These are phyloP conservation scores for Melopsittacus undulatus DNA, from an alignment of 2,797 vertebrate genomes.

Conservation along the genomic window DNA sequence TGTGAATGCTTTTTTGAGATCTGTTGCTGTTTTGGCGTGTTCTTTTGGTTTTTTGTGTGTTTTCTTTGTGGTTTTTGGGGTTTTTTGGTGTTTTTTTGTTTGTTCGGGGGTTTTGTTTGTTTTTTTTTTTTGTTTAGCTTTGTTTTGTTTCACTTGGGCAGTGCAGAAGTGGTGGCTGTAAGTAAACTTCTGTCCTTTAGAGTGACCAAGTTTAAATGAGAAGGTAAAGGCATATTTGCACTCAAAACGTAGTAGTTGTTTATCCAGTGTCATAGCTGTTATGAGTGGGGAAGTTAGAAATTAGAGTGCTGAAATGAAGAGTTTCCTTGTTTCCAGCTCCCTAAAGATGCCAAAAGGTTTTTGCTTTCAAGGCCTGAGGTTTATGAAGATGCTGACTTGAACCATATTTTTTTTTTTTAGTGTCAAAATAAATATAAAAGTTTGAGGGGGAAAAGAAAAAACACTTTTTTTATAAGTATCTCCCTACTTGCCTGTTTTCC, in stretches of 20 bases:
- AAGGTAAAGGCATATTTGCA: not conserved
- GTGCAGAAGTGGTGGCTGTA: not conserved
- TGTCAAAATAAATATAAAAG: not conserved
- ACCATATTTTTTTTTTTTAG: not conserved
- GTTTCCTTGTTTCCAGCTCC: not conserved
- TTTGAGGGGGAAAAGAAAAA: not conserved
- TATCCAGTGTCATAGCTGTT: not conserved
- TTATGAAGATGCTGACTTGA: not conserved
- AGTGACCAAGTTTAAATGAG: not conserved
- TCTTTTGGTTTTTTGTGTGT: not conserved
- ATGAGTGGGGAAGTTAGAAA: not conserved
- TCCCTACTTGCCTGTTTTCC: not conserved
- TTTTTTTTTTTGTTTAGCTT: not conserved
- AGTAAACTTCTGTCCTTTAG: not conserved
- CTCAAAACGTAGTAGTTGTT: not conserved
- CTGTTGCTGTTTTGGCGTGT: not conserved
- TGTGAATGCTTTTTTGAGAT: not conserved
- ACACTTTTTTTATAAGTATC: not conserved
- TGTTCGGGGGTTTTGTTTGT: not conserved
- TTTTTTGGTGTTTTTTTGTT: too few species aligned
- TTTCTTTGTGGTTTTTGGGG: too few species aligned
- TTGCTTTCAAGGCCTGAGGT: not conserved
- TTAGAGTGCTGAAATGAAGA: not conserved
- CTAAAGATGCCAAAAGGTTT: not conserved
- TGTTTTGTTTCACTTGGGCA: not conserved